Evolutionary conservation across 1,140 invertebrate species (phyloP).

Genomic region (Proales similis): DNA sequence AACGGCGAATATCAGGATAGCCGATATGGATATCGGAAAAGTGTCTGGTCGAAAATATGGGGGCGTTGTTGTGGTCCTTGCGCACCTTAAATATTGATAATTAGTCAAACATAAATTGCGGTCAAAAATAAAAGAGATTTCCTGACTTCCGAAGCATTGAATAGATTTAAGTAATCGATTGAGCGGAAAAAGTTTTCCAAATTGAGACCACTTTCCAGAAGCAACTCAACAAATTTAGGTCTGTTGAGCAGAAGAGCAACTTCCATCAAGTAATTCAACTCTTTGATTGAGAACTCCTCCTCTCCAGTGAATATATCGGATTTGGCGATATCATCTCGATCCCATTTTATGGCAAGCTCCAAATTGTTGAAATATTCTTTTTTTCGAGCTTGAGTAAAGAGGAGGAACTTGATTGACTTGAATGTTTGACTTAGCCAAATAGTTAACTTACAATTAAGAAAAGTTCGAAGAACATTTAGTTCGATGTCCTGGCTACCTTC

Average conservation of each 20-base stretch:
- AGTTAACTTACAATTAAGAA: conserved; percentile 34
- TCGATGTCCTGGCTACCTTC: conserved; percentile 15
- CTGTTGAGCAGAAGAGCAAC: conserved; percentile 13
- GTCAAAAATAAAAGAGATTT: conserved; percentile 42
- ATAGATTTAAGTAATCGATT: no score
- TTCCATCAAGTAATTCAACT: conserved; percentile 47
- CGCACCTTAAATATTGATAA: no score
- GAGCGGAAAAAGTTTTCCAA: no score
- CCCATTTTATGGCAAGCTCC: conserved; percentile 39
- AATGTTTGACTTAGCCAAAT: no score
- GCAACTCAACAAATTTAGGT: conserved; percentile 27
- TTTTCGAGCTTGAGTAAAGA: conserved; percentile 16
- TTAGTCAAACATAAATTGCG: no score
- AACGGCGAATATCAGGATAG: not conserved
- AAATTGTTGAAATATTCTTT: conserved; percentile 36
- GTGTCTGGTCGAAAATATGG: conserved; percentile 35
- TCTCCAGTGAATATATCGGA: conserved; percentile 36
- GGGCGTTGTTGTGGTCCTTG: no score
- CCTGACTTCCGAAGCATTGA: not conserved
- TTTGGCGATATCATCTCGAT: conserved; percentile 38
- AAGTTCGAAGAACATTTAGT: conserved; percentile 16
- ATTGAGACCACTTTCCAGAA: conserved; percentile 19
- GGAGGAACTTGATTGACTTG: no score
- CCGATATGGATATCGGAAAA: not conserved
- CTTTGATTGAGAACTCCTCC: conserved; percentile 15